Conservation (phyloP, 2,797 vertebrate species). For the Spheniscus humboldti region DNA sequence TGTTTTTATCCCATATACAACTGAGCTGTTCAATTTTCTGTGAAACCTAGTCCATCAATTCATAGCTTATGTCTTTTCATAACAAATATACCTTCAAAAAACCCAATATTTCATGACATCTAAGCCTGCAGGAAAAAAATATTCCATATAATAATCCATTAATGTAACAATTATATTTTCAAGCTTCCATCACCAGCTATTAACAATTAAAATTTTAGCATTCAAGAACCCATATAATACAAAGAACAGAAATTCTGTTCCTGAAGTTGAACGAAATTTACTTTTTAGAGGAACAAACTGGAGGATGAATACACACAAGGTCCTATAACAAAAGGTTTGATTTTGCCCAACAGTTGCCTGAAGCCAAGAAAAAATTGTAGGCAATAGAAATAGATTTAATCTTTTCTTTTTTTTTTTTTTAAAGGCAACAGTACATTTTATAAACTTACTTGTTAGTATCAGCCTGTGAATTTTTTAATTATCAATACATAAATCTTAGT, state of each 20-base stretch:
- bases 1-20: not conserved
- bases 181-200: not conserved
- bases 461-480: not conserved
- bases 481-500: not conserved
- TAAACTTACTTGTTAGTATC: not conserved
- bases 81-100: not conserved
- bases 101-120: not conserved
- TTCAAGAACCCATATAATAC: not conserved
- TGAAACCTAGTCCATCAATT: not conserved
- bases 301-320: not conserved
- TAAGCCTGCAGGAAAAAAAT: not conserved
- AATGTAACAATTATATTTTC: not conserved
- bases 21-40: not conserved
- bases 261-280: not conserved
- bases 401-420: not conserved
- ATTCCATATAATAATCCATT: not conserved
- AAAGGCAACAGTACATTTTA: not conserved
- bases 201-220: not conserved
- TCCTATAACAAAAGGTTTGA: not conserved
- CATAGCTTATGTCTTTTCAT: not conserved
- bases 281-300: not conserved
- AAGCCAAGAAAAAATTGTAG: not conserved
- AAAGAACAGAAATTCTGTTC: not conserved
- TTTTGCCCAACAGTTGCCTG: not conserved
- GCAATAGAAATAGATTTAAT: not conserved